phyloP scores from a whole-genome alignment of 2,888 invertebrate genomes.

The Habrosyne pyritoides region DNA sequence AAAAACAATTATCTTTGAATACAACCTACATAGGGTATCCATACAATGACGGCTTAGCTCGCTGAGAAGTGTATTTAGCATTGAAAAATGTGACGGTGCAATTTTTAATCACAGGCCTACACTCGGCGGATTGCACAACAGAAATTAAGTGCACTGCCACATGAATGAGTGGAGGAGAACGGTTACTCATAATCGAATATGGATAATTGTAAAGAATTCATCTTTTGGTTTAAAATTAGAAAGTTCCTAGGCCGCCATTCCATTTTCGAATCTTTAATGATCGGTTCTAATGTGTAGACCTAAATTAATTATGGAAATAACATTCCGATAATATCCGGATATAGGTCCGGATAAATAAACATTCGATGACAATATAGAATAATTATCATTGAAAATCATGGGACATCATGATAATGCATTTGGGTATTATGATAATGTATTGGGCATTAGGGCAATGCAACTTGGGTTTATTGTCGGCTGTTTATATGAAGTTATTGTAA shows the following conservation, averaged over 20 bases:
- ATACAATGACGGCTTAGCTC: not conserved
- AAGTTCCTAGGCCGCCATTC: not conserved
- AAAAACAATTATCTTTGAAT: not conserved
- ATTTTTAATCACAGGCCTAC: constrained; percentile 24
- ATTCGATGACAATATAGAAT: too few relatives aligned
- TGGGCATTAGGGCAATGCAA: too few relatives aligned
- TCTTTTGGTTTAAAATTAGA: not conserved
- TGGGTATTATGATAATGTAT: too few relatives aligned
- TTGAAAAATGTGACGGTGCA: constrained; percentile 24
- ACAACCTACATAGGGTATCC: too few relatives aligned
- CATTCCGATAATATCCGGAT: too few relatives aligned
- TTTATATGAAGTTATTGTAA: not conserved
- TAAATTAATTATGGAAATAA: too few relatives aligned
- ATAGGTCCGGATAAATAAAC: too few relatives aligned
- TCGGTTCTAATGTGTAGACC: too few relatives aligned
- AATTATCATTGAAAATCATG: too few relatives aligned
- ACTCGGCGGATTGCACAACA: constrained; percentile 20
- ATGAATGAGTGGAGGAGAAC: not conserved
- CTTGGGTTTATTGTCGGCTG: too few relatives aligned
- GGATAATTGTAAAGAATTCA: not conserved
- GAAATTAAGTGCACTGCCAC: not conserved
- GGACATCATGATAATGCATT: too few relatives aligned
- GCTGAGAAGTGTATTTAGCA: constrained; percentile 15
- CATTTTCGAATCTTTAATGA: not conserved
- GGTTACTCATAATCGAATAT: not conserved